phyloP scores from a whole-genome alignment of 1,140 invertebrate genomes.

The Caenorhabditis elegans region WBcel235 BX284605.5:13404001-13404500 shows the following conservation, averaged over 20 bases:
- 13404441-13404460: too few relatives aligned
- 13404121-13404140: neutral
- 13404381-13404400: too few relatives aligned
- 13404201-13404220: neutral
- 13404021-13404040: too few relatives aligned
- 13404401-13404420: too few relatives aligned
- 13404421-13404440: too few relatives aligned
- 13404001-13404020: too few relatives aligned
- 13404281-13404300: neutral
- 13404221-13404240: neutral
- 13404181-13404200: neutral
- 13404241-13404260: neutral
- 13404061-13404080: neutral
- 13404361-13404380: too few relatives aligned
- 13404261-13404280: neutral
- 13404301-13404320: neutral
- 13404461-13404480: too few relatives aligned
- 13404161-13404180: neutral
- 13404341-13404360: too few relatives aligned
- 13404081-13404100: neutral
- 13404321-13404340: too few relatives aligned
- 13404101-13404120: neutral
- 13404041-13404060: neutral
- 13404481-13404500: too few relatives aligned
- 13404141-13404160: too few relatives aligned